Evolutionary conservation across 2,113 vertebrate species (phyloP).

Genomic region (Aphyosemion australe): DNA sequence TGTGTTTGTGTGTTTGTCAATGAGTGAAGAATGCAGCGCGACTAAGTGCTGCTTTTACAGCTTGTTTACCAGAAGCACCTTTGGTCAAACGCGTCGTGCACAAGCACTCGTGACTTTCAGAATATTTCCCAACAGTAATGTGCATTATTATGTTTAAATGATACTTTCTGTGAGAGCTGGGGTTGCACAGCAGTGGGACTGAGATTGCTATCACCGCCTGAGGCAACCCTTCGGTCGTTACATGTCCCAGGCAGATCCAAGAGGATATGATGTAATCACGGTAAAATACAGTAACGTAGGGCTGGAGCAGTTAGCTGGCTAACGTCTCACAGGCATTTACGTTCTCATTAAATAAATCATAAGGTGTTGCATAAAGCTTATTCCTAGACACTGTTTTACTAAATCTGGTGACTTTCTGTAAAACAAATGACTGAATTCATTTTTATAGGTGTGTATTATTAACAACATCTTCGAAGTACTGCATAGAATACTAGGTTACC

Average conservation of each 20-base stretch:
- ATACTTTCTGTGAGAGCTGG: neutral
- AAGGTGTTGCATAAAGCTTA: too few relatives aligned
- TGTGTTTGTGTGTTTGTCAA: constrained; percentile 4
- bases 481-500: too few relatives aligned
- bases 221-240: constrained; percentile 7
- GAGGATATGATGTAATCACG: neutral
- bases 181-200: neutral
- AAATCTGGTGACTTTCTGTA: too few relatives aligned
- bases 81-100: neutral
- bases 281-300: too few relatives aligned
- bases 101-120: neutral
- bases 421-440: too few relatives aligned
- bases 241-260: neutral
- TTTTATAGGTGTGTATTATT: too few relatives aligned
- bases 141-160: neutral
- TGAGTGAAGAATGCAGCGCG: constrained; percentile 6
- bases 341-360: too few relatives aligned
- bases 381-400: too few relatives aligned
- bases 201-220: neutral
- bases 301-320: too few relatives aligned
- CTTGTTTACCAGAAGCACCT: neutral
- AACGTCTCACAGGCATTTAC: too few relatives aligned
- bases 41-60: neutral
- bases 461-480: too few relatives aligned
- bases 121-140: neutral